Conservation (phyloP, 2,797 vertebrate genomes). For the Trichosurus vulpecula region DNA sequence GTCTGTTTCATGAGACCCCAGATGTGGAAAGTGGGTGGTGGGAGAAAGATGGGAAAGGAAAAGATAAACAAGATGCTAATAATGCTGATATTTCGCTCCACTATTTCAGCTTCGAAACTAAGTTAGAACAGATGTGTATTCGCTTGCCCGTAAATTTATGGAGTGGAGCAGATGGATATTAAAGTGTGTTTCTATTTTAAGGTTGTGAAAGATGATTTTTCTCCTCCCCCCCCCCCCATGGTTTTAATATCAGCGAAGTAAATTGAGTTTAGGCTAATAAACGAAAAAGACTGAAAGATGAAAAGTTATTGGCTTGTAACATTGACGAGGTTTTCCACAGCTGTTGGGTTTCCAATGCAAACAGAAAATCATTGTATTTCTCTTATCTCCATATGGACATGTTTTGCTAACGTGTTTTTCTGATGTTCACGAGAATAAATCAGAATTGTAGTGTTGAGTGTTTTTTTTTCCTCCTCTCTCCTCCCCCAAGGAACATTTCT, state of each 20-base stretch:
- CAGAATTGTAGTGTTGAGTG: constrained; percentile 57
- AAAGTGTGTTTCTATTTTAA: constrained; percentile 39
- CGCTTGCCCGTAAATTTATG: constrained; percentile 59
- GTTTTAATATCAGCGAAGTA: constrained; percentile 37
- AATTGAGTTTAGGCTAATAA: constrained; percentile 50
- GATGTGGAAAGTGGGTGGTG: not conserved
- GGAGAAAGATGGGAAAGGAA: not conserved
- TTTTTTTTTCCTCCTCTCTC: not conserved
- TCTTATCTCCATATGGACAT: constrained; percentile 78
- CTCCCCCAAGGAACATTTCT: not conserved
- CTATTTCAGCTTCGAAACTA: constrained; percentile 49
- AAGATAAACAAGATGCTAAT: not conserved
- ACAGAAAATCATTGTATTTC: constrained; percentile 74
- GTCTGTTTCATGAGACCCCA: not conserved
- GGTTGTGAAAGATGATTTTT: not conserved
- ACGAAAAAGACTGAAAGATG: constrained; percentile 60
- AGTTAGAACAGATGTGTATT: constrained; percentile 74
- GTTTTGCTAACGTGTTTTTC: constrained; percentile 80
- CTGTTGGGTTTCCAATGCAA: constrained; percentile 80
- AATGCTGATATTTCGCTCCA: not conserved
- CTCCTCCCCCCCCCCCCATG: fast-evolving
- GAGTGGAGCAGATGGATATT: constrained; percentile 50
- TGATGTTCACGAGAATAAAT: constrained; percentile 72
- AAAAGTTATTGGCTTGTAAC: constrained; percentile 60
- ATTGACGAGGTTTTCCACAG: constrained; percentile 69